Evolutionary conservation across 2,888 invertebrate species (phyloP).

Genomic region (Clostera curtula): DNA sequence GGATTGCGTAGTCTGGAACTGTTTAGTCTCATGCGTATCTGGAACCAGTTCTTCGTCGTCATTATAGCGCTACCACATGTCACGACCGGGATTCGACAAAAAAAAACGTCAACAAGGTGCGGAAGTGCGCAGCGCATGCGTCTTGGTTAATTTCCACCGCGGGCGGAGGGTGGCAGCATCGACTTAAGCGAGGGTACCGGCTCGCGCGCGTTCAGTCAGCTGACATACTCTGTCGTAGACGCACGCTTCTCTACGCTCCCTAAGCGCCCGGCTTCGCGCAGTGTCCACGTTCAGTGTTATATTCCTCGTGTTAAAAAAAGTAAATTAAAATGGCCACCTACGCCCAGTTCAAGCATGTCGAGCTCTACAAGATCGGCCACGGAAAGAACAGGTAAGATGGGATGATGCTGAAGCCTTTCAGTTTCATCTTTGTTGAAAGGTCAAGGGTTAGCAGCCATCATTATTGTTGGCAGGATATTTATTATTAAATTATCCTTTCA

Average conservation of each 20-base stretch:
- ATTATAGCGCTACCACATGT: conserved; percentile 23
- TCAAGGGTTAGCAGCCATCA: conserved; percentile 24
- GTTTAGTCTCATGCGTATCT: conserved; percentile 16
- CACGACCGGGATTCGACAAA: conserved; percentile 25
- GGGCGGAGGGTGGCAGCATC: conserved; percentile 67
- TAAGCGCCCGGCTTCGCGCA: conserved; percentile 33
- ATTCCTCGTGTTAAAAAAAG: conserved; percentile 30
- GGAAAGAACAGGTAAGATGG: conserved; percentile 89
- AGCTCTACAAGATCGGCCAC: conserved; percentile 94
- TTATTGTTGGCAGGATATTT: no score
- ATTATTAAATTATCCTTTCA: no score
- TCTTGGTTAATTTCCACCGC: conserved; percentile 49
- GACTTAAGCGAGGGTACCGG: conserved; percentile 64
- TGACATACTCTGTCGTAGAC: conserved; percentile 48
- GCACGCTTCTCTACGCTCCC: conserved; percentile 32
- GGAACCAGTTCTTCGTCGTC: conserved; percentile 20
- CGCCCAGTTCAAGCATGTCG: conserved; percentile 94
- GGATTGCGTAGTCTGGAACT: conserved; percentile 11
- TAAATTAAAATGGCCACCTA: conserved; percentile 86
- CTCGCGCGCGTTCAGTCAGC: conserved; percentile 71
- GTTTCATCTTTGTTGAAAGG: conserved; percentile 28
- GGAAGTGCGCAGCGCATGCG: conserved; percentile 41
- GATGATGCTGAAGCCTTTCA: conserved; percentile 34
- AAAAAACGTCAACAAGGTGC: conserved; percentile 36
- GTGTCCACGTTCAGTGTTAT: conserved; percentile 43